phyloP scores from a whole-genome alignment of 2,113 vertebrate genomes.

The Hyperoodon ampullatus region DNA sequence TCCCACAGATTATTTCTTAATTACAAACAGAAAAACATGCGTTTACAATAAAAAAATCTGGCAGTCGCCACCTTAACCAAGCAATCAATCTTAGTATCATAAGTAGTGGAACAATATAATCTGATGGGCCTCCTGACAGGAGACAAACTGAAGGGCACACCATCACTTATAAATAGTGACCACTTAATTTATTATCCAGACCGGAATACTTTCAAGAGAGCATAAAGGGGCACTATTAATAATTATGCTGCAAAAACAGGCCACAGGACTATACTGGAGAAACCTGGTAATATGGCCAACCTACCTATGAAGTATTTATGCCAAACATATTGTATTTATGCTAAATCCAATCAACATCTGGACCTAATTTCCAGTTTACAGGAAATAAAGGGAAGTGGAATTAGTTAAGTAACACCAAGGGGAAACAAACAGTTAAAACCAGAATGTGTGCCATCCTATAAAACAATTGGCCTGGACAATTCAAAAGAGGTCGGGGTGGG shows the following conservation, averaged over 20 bases:
- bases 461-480: not conserved
- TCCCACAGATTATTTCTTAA: not conserved
- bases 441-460: not conserved
- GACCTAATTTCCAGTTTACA: not conserved
- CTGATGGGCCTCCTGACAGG: not conserved
- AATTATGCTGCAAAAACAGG: not conserved
- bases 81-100: not conserved
- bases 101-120: not conserved
- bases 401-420: not conserved
- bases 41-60: slow-evolving; percentile 7
- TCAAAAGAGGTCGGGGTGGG: not conserved
- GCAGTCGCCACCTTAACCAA: not conserved
- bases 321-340: not conserved
- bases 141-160: not conserved
- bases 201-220: not conserved
- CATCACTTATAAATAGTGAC: slow-evolving; percentile 13
- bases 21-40: not conserved
- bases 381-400: not conserved
- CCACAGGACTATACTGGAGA: not conserved
- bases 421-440: slow-evolving; percentile 5
- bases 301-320: not conserved
- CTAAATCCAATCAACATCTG: slow-evolving; percentile 29
- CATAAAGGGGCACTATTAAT: slow-evolving; percentile 24
- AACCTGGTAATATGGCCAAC: not conserved
- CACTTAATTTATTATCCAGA: not conserved